A percentile compares a stretch with the other conserved stretches of the same genome.
phyloP scores from a whole-genome alignment of 2,888 invertebrate genomes.

The Tetramorium bicarinatum region DNA sequence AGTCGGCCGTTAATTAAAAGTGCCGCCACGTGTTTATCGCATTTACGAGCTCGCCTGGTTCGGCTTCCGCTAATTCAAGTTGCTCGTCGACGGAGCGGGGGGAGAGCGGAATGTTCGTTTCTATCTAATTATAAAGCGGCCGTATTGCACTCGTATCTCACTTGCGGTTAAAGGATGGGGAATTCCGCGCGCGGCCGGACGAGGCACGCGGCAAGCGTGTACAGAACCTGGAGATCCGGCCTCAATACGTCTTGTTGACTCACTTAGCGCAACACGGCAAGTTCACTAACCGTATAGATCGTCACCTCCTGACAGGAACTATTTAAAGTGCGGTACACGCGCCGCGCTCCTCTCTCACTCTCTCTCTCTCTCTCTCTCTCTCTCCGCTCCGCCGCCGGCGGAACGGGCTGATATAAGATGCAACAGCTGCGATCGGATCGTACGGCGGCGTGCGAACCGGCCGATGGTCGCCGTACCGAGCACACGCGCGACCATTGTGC shows the following conservation, averaged over 20 bases:
- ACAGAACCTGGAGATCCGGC: slow-evolving; percentile 62
- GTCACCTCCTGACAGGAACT: slow-evolving; percentile 74
- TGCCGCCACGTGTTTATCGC: slow-evolving; percentile 54
- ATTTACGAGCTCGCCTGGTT: slow-evolving; percentile 33
- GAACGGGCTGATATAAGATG: slow-evolving; percentile 73
- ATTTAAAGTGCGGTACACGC: slow-evolving; percentile 68
- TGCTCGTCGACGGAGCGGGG: slow-evolving; percentile 15
- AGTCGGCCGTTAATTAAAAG: slow-evolving; percentile 48
- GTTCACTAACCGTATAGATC: slow-evolving; percentile 75
- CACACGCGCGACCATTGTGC: slow-evolving; percentile 71
- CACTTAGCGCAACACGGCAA: slow-evolving; percentile 55
- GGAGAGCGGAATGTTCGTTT: slow-evolving; percentile 40
- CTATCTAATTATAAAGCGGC: slow-evolving; percentile 58
- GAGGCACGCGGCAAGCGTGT: slow-evolving; percentile 25
- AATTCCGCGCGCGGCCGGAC: slow-evolving; percentile 49
- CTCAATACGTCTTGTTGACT: slow-evolving; percentile 58
- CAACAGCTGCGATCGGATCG: slow-evolving; percentile 77
- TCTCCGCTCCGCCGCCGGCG: background rate
- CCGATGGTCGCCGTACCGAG: slow-evolving; percentile 72
- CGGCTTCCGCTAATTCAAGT: slow-evolving; percentile 44
- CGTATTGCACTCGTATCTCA: slow-evolving; percentile 56
- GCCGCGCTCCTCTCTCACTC: background rate
- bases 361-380: background rate
- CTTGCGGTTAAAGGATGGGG: slow-evolving; percentile 52
- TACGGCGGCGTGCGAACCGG: slow-evolving; percentile 73